Evolutionary conservation across 2,888 invertebrate species (phyloP), one percentile per base, ranked within the genome.

Genomic region (Agapetus fuscipes): DNA sequence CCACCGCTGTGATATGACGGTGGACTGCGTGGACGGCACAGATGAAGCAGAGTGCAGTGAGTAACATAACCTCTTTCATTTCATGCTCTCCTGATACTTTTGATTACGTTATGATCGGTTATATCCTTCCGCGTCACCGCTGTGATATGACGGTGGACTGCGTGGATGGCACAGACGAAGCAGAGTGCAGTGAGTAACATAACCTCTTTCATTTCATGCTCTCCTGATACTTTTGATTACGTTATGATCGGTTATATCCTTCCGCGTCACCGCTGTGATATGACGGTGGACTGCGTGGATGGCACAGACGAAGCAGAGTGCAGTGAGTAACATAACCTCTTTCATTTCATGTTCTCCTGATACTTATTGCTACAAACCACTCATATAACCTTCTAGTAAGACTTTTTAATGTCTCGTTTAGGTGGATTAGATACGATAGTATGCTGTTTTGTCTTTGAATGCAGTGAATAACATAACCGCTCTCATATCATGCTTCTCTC

Each of bases 401-500:
- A 24, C 25, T 9, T 10, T 24, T 24, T n/a, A n/a, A n/a, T n/a
- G n/a, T n/a, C n/a, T n/a, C n/a, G n/a, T n/a, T n/a, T n/a, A n/a
- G n/a, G n/a, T n/a, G n/a, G n/a, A n/a, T n/a, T n/a, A n/a, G n/a
- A n/a, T n/a, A n/a, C n/a, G n/a, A n/a, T n/a, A n/a, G n/a, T n/a
- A n/a, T n/a, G n/a, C n/a, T n/a, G n/a, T n/a, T n/a, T n/a, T n/a
- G n/a, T n/a, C n/a, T n/a, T n/a, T n/a, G n/a, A n/a, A n/a, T n/a
- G n/a, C n/a, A n/a, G n/a, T n/a, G n/a, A n/a, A n/a, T n/a, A n/a
- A 46, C 86, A 94, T 70, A 83, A 88, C 66, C 80, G 87, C 62
- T 95, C 95, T 70, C 95, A 95, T 72, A 90, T 85, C 80, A 83
- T 82, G n/a, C n/a, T n/a, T n/a, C n/a, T n/a, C n/a, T n/a, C n/a